A percentile compares a stretch with the other conserved stretches of the same genome.
Conservation (phyloP, 64 coral and sea anemone genomes). For the Montipora foliosa region DNA sequence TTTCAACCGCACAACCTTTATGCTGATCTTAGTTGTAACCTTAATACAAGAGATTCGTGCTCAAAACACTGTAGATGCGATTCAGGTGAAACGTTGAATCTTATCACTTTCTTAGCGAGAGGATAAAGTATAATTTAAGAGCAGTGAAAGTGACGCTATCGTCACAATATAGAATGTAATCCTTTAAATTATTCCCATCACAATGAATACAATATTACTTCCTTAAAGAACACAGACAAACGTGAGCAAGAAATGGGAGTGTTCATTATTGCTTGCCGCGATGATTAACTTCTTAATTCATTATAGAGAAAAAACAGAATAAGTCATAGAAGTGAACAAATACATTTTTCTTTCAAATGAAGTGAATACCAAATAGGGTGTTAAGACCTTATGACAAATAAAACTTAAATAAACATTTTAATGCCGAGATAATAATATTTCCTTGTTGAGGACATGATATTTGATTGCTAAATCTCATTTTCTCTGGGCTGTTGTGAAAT, state of each 20-base stretch:
- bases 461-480: too few species aligned
- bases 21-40: neutral
- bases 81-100: neutral
- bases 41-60: neutral
- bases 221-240: neutral
- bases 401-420: neutral
- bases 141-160: neutral
- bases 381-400: neutral
- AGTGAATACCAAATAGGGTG: neutral
- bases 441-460: neutral
- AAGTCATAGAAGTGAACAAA: neutral
- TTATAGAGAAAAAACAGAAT: neutral
- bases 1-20: neutral
- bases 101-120: neutral
- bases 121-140: slow-evolving; percentile 2
- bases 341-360: too few species aligned
- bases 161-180: neutral
- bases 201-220: neutral
- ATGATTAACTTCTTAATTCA: neutral
- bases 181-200: neutral
- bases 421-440: neutral
- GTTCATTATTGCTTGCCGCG: neutral
- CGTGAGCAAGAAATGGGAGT: neutral
- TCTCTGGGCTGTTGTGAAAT: too few species aligned
- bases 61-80: neutral